Conservation (phyloP, 2,888 invertebrate genomes). For the Tipula helvola region DNA sequence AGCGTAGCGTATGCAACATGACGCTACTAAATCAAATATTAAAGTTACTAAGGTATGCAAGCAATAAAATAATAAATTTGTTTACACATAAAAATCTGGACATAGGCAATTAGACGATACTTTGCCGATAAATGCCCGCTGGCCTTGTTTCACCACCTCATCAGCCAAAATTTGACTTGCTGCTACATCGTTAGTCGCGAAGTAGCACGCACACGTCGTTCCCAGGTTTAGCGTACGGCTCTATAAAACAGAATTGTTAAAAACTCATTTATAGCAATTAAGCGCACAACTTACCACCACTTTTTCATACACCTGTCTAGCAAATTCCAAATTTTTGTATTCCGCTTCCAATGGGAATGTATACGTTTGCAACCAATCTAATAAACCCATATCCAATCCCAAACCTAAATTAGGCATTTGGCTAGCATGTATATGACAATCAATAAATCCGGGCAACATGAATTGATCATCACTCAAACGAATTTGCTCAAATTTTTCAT, state of each 20-base stretch:
- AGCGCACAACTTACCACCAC: conserved; percentile 55
- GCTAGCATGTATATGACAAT: conserved; percentile 82
- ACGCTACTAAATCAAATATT: background rate
- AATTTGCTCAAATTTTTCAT: conserved; percentile 14
- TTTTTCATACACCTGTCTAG: conserved; percentile 54
- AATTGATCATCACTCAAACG: conserved; percentile 43
- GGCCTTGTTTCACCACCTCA: conserved; percentile 50
- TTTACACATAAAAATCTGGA: conserved; percentile 32
- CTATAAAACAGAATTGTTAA: conserved; percentile 36
- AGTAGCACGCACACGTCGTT: conserved; percentile 84
- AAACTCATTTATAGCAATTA: background rate
- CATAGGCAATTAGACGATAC: conserved; percentile 39
- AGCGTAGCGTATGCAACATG: background rate
- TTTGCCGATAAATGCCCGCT: conserved; percentile 79
- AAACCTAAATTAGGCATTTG: conserved; percentile 79
- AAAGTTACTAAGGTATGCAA: conserved; percentile 6
- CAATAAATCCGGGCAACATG: conserved; percentile 76
- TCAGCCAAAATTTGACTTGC: conserved; percentile 59
- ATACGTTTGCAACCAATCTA: conserved; percentile 76
- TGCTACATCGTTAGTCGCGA: conserved; percentile 62
- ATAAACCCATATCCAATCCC: conserved; percentile 63
- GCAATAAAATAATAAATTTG: background rate
- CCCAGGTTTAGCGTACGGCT: conserved; percentile 60
- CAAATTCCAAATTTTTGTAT: conserved; percentile 55
- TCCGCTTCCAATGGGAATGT: conserved; percentile 74